Percentiles rank a stretch among this genome's conserved stretches.
Evolutionary conservation across 2,888 invertebrate genomes (phyloP).

Genomic region (Mellilla xanthometata): DNA sequence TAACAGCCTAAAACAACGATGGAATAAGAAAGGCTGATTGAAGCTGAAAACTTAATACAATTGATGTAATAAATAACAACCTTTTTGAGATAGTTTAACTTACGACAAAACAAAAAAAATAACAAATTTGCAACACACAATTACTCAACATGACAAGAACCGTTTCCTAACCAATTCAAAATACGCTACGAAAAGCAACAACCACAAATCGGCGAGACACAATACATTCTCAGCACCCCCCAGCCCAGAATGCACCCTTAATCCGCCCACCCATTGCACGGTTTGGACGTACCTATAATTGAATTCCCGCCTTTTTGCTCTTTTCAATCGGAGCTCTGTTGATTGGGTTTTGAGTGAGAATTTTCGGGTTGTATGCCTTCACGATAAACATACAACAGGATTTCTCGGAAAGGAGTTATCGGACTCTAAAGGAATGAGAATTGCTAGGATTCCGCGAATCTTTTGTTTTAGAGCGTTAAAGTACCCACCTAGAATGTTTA

Average conservation of each 20-base stretch:
- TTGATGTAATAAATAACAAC: no score
- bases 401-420: slow-evolving; percentile 7
- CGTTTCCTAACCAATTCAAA: no score
- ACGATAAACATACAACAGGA: slow-evolving; percentile 20
- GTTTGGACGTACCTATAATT: slow-evolving; percentile 33
- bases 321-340: slow-evolving; percentile 27
- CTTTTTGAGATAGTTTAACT: no score
- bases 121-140: no score
- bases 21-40: no score
- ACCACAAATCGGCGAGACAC: background rate
- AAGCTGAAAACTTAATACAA: no score
- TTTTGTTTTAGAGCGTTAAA: background rate
- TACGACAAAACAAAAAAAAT: no score
- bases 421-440: background rate
- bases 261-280: slow-evolving; percentile 20
- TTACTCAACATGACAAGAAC: no score
- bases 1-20: no score
- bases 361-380: slow-evolving; percentile 26
- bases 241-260: slow-evolving; percentile 7
- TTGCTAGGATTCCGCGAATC: background rate
- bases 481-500: no score
- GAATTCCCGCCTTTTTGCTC: slow-evolving; percentile 33
- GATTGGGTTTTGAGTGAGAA: slow-evolving; percentile 31
- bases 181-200: background rate
- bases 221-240: background rate